Conservation (phyloP, 2,888 invertebrate genomes). For the Conus canariensis region DNA sequence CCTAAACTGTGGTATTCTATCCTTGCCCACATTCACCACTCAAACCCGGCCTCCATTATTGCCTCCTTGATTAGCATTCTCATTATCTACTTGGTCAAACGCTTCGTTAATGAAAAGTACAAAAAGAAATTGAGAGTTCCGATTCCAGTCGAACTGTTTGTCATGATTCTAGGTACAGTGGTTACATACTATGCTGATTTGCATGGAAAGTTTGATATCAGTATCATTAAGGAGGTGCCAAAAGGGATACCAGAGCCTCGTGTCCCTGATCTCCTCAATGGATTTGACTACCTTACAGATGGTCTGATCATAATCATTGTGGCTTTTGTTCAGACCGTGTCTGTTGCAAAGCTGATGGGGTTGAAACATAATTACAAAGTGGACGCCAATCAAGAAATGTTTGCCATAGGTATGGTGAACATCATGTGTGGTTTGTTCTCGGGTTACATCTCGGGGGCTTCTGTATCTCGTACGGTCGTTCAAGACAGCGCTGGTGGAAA, state of each 20-base stretch:
- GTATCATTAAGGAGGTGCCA: slow-evolving; percentile 51
- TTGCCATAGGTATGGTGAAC: slow-evolving; percentile 78
- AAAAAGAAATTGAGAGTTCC: slow-evolving; percentile 78
- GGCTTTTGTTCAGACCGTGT: slow-evolving; percentile 79
- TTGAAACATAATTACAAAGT: slow-evolving; percentile 79
- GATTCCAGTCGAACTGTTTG: slow-evolving; percentile 76
- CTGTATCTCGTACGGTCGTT: slow-evolving; percentile 82
- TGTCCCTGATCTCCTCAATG: slow-evolving; percentile 54
- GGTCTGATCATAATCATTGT: slow-evolving; percentile 79
- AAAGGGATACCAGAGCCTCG: slow-evolving; percentile 56
- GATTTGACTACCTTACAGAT: slow-evolving; percentile 75
- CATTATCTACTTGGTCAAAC: slow-evolving; percentile 67
- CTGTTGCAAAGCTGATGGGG: slow-evolving; percentile 80
- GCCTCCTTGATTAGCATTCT: slow-evolving; percentile 63
- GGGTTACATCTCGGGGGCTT: slow-evolving; percentile 75
- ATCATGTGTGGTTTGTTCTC: slow-evolving; percentile 82
- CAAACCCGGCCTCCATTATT: slow-evolving; percentile 52
- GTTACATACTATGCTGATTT: slow-evolving; percentile 44
- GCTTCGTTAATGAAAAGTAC: slow-evolving; percentile 65
- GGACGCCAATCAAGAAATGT: slow-evolving; percentile 65
- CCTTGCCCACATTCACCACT: slow-evolving; percentile 57
- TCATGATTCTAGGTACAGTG: slow-evolving; percentile 55
- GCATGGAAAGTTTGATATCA: slow-evolving; percentile 46
- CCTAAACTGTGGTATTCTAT: slow-evolving; percentile 49
- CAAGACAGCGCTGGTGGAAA: slow-evolving; percentile 92